Base-by-base conservation (phyloP, 1,140 invertebrate species). In the Papilio helenus region DNA sequence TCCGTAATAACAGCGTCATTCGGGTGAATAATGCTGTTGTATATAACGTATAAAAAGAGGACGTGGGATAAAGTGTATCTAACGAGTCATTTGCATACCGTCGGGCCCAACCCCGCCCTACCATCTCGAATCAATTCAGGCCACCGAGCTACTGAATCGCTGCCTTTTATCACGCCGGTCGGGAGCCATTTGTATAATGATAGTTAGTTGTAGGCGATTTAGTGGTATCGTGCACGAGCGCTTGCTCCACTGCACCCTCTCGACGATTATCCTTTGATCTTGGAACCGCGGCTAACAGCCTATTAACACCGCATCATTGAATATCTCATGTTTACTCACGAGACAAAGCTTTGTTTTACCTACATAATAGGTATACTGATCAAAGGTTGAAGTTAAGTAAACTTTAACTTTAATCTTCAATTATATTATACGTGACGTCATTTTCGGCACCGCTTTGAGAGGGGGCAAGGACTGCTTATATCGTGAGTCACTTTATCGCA, bases 81-180 rank as follows among this genome's bases (percentile, higher is more conserved):
- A 49, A 46, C 72, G 72, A 49, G 20, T 51, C 20, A 74, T 74
- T 74, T 74, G 18, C 72, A 74, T 74, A 74, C 72, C 72, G 72
- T 49, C 72, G 20, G 49, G 72, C 12, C 14, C 39, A 46, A 74
- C 72, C 72, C 72, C 72, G 72, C 72, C 44, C 72, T 49, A 44
- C 72, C 72, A 74, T 74, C 42, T 74, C 72, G 72, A 74, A 74
- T 74, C 72, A 74, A 74, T 74, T 74, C 72, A 74, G 72, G 72
- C 72, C 72, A 74, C 72, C 72, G 42, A 49, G 72, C 72, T 74
- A 74, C 72, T 74, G 72, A 74, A 74, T 74, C 72, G 72, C 72
- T 74, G 72, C 72, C 72, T 74, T 74, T 74, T 74, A 74, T 74
- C 72, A 49, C 72, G 72, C 72, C 72, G 72, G 72, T 74, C 72